A percentile compares a stretch with the other conserved stretches of the same genome.
Evolutionary conservation across 2,888 invertebrate genomes (phyloP).

Genomic region (Dromius quadrimaculatus): DNA sequence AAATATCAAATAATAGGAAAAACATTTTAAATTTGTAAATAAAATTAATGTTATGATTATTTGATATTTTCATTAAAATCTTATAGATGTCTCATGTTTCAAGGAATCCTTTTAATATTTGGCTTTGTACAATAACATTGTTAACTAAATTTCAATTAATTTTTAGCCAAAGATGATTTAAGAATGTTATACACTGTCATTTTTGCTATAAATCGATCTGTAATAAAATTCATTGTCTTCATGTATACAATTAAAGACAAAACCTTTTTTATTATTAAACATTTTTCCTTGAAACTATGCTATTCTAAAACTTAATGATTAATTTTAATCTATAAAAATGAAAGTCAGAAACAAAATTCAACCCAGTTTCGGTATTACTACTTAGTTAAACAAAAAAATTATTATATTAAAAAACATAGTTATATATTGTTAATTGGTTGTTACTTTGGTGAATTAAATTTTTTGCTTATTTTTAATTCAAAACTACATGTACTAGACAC

Average conservation of each 20-base stretch:
- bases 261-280: no score
- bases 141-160: conserved; percentile 16
- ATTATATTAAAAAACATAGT: no score
- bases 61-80: conserved; percentile 20
- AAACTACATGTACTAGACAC: neutral
- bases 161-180: conserved; percentile 17
- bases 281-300: no score
- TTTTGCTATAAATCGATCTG: conserved; percentile 28
- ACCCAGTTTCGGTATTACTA: neutral
- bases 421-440: no score
- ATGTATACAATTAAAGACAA: conserved; percentile 38
- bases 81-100: conserved; percentile 13
- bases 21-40: neutral
- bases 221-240: conserved; percentile 44
- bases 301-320: no score
- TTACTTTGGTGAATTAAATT: no score
- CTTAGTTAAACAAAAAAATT: no score
- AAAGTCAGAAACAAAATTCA: conserved; percentile 22
- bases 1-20: conserved; percentile 17
- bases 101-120: conserved; percentile 9
- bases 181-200: conserved; percentile 12
- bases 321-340: no score
- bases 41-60: conserved; percentile 13
- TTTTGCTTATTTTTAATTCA: neutral
- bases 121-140: conserved; percentile 15